phyloP scores from a whole-genome alignment of 2,797 vertebrate species.

The Gymnothorax reevesii region DNA sequence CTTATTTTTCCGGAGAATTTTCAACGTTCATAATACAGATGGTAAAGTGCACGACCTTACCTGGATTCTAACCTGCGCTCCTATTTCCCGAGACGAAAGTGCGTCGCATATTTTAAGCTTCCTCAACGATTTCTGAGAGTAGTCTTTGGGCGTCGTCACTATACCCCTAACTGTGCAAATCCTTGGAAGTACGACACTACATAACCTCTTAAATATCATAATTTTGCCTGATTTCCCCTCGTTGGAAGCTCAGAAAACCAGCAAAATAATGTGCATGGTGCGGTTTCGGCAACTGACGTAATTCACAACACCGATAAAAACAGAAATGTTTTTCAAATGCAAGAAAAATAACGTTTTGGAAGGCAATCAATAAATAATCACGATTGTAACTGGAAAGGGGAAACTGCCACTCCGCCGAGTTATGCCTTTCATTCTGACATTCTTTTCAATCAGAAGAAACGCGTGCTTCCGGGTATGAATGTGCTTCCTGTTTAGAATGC shows the following conservation, averaged over 20 bases:
- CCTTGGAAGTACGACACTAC: not conserved
- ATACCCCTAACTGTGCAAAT: conserved; percentile 11
- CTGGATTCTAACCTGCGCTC: conserved; percentile 46
- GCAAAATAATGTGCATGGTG: not conserved
- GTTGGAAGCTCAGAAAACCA: not conserved
- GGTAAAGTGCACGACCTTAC: conserved; percentile 29
- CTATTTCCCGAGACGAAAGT: conserved; percentile 34
- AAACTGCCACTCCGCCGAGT: not conserved
- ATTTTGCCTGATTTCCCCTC: not conserved
- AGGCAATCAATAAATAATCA: not conserved
- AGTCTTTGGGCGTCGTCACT: not conserved
- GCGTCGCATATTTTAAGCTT: conserved; percentile 42
- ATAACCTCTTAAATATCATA: not conserved
- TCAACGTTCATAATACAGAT: not conserved
- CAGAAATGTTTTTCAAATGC: not conserved
- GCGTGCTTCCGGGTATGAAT: conserved; percentile 31
- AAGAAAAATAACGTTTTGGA: not conserved
- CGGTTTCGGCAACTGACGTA: not conserved
- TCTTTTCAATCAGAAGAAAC: not conserved
- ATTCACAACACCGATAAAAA: not conserved
- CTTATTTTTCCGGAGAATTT: not conserved
- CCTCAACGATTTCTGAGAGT: conserved; percentile 28
- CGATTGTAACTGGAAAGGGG: not conserved
- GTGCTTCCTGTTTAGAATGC: conserved; percentile 23
- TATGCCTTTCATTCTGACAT: conserved; percentile 34